Evolutionary conservation across 2,797 vertebrate species (phyloP), one percentile per base, ranked within the genome.

Genomic region (Amphiprion clarkii): DNA sequence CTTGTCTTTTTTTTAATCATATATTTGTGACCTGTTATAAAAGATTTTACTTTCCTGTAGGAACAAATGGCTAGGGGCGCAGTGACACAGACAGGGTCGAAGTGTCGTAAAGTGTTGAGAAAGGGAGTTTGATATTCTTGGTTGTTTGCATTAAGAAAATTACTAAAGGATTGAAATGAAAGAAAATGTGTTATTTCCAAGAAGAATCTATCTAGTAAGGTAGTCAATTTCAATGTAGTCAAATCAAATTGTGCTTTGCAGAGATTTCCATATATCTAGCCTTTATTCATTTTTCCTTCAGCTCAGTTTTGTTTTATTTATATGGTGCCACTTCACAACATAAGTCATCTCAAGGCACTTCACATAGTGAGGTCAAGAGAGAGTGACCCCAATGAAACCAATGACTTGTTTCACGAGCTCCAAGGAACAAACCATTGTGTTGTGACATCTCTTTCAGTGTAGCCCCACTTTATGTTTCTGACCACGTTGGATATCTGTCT

Each of bases 401-500:
- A 11, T 39, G 54, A 8, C 46, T 48, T 48, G 17, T 19, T 48
- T 48, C 8, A 48, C 14, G 21, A 61, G 21, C 42, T 53, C 55
- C 10, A n/a, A 21, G 29, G 81, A 44, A 19, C 49, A 58, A 56
- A 48, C 5, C 23, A 62, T 71, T 78, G 53, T 36, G 19, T 53
- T 48, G 12, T 10, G n/a, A 58, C 81, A 31, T 78, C 53, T 52
- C 61, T 74, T 39, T 78, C 21, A 17, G 31, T n/a, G 2, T n/a
- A 48, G 46, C 55, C 58, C 4, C 27, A 44, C 39, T 87, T 73
- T 61, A 23, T 56, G 48, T 42, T 74, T 53, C 39, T 62, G 52
- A 61, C 69, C 25, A 67, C 36, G 33, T 44, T 25, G 44, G 51
- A 82, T 67, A 71, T 89, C 48, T 36, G 57, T 84, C 79, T 82